Evolutionary conservation across 2,888 invertebrate genomes (phyloP).

Genomic region (Ypsolopha sequella): DNA sequence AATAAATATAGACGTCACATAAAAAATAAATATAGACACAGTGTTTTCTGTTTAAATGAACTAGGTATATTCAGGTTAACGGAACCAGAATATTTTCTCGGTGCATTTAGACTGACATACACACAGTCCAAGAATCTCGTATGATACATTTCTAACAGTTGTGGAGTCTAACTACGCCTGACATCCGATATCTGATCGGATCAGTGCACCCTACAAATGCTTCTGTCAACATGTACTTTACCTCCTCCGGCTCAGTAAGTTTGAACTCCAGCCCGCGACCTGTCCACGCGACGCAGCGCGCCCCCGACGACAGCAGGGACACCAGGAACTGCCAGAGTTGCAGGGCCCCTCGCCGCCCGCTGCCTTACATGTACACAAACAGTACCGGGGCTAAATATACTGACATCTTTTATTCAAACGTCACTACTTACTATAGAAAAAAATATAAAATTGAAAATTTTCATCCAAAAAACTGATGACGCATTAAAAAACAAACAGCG

Average conservation of each 20-base stretch:
- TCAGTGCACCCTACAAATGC: not conserved
- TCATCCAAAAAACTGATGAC: too few species aligned
- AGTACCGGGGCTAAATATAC: not conserved
- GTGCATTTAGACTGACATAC: too few species aligned
- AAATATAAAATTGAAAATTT: too few species aligned
- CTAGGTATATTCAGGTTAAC: not conserved
- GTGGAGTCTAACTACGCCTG: too few species aligned
- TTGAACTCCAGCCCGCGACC: conserved; percentile 96
- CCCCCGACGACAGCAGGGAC: conserved; percentile 76
- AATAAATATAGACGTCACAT: too few species aligned
- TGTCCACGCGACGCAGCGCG: conserved; percentile 94
- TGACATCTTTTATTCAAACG: too few species aligned
- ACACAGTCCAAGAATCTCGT: too few species aligned
- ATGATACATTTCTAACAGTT: too few species aligned
- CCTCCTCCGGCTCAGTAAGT: conserved; percentile 95
- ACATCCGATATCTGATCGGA: not conserved
- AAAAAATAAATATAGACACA: not conserved
- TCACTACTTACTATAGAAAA: too few species aligned
- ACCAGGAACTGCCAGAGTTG: conserved; percentile 97
- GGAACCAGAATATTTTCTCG: too few species aligned
- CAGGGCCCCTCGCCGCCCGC: conserved; percentile 81
- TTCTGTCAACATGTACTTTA: conserved; percentile 9
- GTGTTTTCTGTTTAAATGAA: not conserved
- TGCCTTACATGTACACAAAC: conserved; percentile 10
- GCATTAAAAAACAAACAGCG: too few species aligned